Evolutionary conservation across 2,797 vertebrate species (phyloP).

Genomic region (Meda fulgida): DNA sequence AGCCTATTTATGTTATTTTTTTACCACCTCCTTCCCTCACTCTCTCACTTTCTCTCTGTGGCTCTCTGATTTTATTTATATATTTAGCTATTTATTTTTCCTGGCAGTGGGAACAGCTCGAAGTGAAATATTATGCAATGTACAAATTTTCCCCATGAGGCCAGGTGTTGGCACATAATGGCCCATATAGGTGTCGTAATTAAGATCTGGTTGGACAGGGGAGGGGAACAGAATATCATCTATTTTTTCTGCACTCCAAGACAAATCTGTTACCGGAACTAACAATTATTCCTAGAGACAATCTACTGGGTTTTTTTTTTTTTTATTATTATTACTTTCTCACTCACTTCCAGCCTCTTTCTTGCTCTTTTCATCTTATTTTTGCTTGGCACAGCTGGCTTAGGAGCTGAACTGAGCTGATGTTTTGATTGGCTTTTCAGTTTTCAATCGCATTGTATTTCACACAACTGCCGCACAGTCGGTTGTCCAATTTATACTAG

Average conservation of each 20-base stretch:
- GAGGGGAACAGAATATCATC: slow-evolving; percentile 41
- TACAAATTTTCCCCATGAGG: slow-evolving; percentile 58
- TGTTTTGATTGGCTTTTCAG: slow-evolving; percentile 14
- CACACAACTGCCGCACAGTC: background rate
- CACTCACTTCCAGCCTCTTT: background rate
- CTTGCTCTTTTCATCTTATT: slow-evolving; percentile 20
- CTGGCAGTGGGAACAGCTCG: slow-evolving; percentile 47
- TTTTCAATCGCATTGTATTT: background rate
- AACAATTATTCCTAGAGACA: slow-evolving; percentile 57
- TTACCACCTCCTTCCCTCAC: background rate
- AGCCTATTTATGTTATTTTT: slow-evolving; percentile 13
- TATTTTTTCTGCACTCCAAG: slow-evolving; percentile 52
- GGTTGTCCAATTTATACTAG: background rate
- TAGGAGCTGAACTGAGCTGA: background rate
- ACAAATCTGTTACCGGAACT: slow-evolving; percentile 58
- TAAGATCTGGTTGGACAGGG: slow-evolving; percentile 56
- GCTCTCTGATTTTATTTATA: slow-evolving; percentile 31
- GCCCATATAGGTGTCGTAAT: slow-evolving; percentile 62
- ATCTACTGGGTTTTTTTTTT: slow-evolving; percentile 25
- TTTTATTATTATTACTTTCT: slow-evolving; percentile 13
- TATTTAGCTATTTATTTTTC: slow-evolving; percentile 45
- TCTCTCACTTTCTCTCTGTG: slow-evolving; percentile 20
- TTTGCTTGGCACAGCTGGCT: slow-evolving; percentile 18
- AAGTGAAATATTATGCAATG: slow-evolving; percentile 60
- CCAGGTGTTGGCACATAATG: slow-evolving; percentile 58